These are phyloP conservation scores for Margarornis squamiger DNA, from an alignment of 2,797 vertebrate species.

Conservation along the genomic window DNA sequence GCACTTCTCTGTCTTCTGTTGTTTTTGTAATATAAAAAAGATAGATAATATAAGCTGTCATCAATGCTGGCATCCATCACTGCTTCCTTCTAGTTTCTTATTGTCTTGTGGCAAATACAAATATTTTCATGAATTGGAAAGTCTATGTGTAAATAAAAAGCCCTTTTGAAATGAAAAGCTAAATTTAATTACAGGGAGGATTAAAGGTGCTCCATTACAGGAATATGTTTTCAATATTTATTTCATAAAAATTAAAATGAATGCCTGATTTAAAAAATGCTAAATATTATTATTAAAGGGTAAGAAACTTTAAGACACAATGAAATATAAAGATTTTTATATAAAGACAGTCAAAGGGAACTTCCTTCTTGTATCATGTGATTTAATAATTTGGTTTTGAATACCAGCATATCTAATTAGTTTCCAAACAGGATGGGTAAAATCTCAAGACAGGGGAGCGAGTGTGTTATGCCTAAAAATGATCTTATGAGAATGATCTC, in stretches of 20 bases:
- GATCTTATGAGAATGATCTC: background rate
- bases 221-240: background rate
- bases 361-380: background rate
- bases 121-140: background rate
- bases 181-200: background rate
- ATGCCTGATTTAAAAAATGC: background rate
- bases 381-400: background rate
- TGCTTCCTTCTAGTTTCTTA: background rate
- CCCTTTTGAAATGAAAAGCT: background rate
- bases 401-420: background rate
- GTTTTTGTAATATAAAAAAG: background rate
- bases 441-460: background rate
- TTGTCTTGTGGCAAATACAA: background rate
- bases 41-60: background rate
- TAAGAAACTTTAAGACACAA: background rate
- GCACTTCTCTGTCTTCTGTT: background rate
- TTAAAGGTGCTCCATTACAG: background rate
- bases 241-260: background rate
- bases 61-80: background rate
- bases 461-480: background rate
- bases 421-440: background rate
- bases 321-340: background rate
- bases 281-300: background rate
- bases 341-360: background rate
- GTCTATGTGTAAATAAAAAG: background rate